These are phyloP conservation scores for Platysteira castanea DNA, from an alignment of 2,113 vertebrate genomes.

Conservation along the genomic window DNA sequence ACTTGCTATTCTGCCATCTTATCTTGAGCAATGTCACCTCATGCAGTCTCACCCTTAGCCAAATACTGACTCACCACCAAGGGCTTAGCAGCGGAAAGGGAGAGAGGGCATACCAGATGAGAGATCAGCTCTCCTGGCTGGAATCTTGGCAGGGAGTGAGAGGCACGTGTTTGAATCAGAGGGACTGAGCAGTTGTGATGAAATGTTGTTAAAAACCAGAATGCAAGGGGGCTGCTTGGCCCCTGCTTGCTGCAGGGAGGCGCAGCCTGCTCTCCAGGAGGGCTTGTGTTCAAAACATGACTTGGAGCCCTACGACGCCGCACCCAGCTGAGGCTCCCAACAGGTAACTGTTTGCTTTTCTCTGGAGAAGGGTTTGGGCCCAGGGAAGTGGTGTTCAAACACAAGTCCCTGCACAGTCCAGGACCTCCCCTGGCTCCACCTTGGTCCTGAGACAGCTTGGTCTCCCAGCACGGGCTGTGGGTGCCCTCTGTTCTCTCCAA, in stretches of 20 bases:
- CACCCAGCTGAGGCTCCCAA: constrained; percentile 16
- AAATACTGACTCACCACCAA: constrained; percentile 61
- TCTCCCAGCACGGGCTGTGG: accelerated
- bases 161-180: not conserved
- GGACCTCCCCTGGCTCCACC: not conserved
- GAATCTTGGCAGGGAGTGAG: not conserved
- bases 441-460: not conserved
- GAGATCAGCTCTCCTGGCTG: not conserved
- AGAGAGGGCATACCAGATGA: not conserved
- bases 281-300: not conserved
- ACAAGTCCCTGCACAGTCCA: not conserved
- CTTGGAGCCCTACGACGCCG: not conserved
- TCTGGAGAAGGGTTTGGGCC: not conserved
- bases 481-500: accelerated
- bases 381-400: constrained; percentile 23
- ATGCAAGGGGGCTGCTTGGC: not conserved
- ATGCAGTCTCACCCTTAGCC: constrained; percentile 46
- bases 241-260: not conserved
- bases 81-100: not conserved
- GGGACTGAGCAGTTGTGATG: not conserved
- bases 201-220: not conserved
- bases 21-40: constrained; percentile 48
- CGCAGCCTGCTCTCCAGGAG: not conserved
- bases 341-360: constrained; percentile 32
- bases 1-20: not conserved